Percentiles rank a stretch among this genome's conserved stretches.
These are phyloP conservation scores for Magallana ariakensis DNA, from an alignment of 1,140 invertebrate species.

Conservation along the genomic window DNA sequence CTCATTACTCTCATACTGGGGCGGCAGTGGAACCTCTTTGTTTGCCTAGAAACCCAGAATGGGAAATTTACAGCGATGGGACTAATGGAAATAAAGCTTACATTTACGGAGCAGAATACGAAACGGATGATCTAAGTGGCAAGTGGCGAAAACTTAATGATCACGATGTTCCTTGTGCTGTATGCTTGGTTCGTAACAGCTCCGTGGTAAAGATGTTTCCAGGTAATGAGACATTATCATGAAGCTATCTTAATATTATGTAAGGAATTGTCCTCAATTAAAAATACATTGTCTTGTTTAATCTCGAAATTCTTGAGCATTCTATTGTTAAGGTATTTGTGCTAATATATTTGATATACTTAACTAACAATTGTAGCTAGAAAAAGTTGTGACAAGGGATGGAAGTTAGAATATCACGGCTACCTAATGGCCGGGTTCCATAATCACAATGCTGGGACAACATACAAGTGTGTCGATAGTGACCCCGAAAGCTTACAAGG, in stretches of 20 bases:
- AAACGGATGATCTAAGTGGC: not conserved
- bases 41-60: not conserved
- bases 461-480: constrained; percentile 61
- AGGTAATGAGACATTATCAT: not conserved
- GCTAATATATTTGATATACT: not conserved
- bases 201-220: not conserved
- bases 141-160: not conserved
- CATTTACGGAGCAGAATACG: not conserved
- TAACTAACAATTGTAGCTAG: constrained; percentile 56
- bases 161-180: not conserved
- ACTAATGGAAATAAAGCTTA: not conserved
- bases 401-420: constrained; percentile 59
- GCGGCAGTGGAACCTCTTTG: not conserved
- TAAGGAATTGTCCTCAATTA: too few relatives aligned
- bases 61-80: not conserved
- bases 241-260: too few relatives aligned
- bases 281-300: too few relatives aligned
- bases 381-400: constrained; percentile 47
- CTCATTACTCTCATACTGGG: not conserved
- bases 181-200: not conserved
- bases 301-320: too few relatives aligned
- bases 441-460: not conserved
- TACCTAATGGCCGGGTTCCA: constrained; percentile 57
- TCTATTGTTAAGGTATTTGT: not conserved
- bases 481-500: constrained; percentile 49